phyloP scores from a whole-genome alignment of 2,797 vertebrate genomes.

The Steatocranus sp. region DNA sequence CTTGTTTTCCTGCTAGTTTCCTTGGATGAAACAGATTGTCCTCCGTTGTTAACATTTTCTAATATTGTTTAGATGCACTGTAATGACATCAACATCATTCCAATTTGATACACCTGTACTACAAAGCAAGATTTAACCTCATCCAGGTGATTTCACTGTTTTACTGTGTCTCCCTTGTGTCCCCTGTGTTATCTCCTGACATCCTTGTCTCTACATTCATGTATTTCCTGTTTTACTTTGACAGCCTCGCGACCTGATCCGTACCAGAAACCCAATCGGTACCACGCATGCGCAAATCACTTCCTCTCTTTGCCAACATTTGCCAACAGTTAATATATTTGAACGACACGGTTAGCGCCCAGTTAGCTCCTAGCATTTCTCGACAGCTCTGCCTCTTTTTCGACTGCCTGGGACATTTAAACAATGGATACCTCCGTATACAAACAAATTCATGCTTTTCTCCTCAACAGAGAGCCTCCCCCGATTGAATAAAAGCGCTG shows the following conservation, averaged over 20 bases:
- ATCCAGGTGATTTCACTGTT: neutral
- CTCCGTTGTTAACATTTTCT: neutral
- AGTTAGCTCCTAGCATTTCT: too few relatives aligned
- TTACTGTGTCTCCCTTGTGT: neutral
- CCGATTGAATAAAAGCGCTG: fast-evolving
- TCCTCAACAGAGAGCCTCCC: too few relatives aligned
- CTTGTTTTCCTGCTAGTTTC: neutral
- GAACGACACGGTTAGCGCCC: too few relatives aligned
- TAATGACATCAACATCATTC: neutral
- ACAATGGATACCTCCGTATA: too few relatives aligned
- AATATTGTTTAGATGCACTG: neutral
- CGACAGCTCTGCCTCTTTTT: too few relatives aligned
- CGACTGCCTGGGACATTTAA: too few relatives aligned
- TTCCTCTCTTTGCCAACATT: neutral
- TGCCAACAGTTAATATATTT: too few relatives aligned
- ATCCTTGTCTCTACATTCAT: neutral
- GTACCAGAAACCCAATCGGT: neutral
- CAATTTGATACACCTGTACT: neutral
- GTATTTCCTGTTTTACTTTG: neutral
- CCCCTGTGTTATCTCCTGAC: neutral
- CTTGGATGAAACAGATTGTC: neutral
- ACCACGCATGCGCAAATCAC: neutral
- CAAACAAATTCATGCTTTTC: too few relatives aligned
- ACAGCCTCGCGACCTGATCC: fast-evolving
- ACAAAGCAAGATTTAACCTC: neutral